Base-by-base conservation (phyloP, 2,113 vertebrate genomes). In the Oncorhynchus kisutch region DNA sequence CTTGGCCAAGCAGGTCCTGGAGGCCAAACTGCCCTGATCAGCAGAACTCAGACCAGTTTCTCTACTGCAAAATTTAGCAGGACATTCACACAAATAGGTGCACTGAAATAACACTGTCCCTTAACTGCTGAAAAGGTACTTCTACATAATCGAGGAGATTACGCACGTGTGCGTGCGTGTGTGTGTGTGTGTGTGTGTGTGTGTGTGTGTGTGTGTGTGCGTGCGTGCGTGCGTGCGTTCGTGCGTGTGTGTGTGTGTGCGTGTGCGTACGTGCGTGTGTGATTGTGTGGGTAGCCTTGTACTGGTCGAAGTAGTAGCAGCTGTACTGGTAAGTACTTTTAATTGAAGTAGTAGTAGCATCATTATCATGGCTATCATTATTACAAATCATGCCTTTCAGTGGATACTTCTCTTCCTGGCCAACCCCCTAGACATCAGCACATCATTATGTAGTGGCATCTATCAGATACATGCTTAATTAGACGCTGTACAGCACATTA, bases 391-490 rank as follows among this genome's bases (percentile, higher is more conserved):
- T 86, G 77, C 74, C 65, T 83, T 88, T 87, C 73, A 48, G 80
- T 74, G 85, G 86, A 87, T 88, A 25, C 88, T 83, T 84, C 80
- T 79, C 83, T 89, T 86, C 85, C 86, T 81, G 78, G 83, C 80
- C 77, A 24, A 83, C 57, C 78, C 80, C 79, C 83, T 80, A 91
- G 82, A 90, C 88, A 83, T 88, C 83, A 73, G 79, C 85, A 88
- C 89, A 92, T 92, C 91, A 92, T 94, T 89, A 92, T 84, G 88
- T 85, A 73, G 82, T 86, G 87, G 90, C 91, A 92, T 92, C 91
- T 90, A 92, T 94, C 92, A 93, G 90, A 91, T 88, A 89, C 78
- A 27, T 87, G 83, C 91, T 92, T 94, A 94, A 94, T 93, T 93
- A 94, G 91, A 88, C 89, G 89, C 84, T 78, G 91, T 89, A 91